Conservation (phyloP, 2,888 invertebrate genomes). For the Leptothorax acervorum region DNA sequence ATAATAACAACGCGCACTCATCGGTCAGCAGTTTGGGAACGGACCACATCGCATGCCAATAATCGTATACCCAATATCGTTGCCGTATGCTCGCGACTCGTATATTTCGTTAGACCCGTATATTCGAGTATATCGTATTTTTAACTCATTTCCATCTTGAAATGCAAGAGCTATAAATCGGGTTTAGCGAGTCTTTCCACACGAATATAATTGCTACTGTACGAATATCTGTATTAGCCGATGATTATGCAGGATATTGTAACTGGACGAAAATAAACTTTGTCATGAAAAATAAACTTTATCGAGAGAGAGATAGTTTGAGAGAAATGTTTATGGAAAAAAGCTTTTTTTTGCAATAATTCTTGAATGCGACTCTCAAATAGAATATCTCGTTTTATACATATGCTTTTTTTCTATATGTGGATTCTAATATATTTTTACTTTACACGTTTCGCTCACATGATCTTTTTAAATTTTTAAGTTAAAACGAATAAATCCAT, state of each 20-base stretch:
- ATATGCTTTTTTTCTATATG: neutral
- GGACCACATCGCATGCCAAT: slow-evolving; percentile 44
- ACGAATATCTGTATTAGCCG: neutral
- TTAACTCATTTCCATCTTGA: neutral
- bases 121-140: neutral
- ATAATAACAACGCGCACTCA: slow-evolving; percentile 65
- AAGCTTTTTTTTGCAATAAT: neutral
- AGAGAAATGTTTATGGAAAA: neutral
- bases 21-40: slow-evolving; percentile 63
- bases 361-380: neutral
- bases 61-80: slow-evolving; percentile 19
- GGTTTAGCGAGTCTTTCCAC: neutral
- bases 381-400: neutral
- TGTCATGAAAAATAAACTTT: too few relatives aligned
- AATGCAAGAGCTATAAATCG: neutral
- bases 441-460: neutral
- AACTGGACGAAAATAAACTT: neutral
- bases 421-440: neutral
- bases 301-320: neutral
- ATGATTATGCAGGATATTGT: neutral
- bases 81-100: slow-evolving; percentile 4
- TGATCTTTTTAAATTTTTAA: neutral
- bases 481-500: neutral
- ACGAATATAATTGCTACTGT: neutral
- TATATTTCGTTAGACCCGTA: neutral